These are phyloP conservation scores for Desmophyllum pertusum DNA, from an alignment of 92 coral and sea anemone genomes.

Conservation along the genomic window DNA sequence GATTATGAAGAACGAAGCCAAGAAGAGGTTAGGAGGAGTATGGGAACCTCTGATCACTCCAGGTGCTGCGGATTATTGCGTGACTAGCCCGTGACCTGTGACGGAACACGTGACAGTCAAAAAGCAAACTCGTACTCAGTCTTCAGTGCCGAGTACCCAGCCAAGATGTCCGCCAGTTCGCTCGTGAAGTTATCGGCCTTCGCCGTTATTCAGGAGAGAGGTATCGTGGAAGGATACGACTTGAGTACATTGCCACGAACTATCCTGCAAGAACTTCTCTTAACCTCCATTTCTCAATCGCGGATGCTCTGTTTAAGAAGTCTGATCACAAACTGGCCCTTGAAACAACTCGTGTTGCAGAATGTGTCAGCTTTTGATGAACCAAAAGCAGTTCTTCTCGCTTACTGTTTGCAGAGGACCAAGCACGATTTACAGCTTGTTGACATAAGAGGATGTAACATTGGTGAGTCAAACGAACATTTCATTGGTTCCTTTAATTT, in stretches of 20 bases:
- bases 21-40: too few species aligned
- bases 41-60: too few species aligned
- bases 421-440: slow-evolving; percentile 59
- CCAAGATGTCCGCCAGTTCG: slow-evolving; percentile 41
- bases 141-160: background rate
- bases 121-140: slow-evolving; percentile 12
- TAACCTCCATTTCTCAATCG: slow-evolving; percentile 63
- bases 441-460: slow-evolving; percentile 86
- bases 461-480: slow-evolving; percentile 80
- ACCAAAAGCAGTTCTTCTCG: slow-evolving; percentile 73
- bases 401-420: slow-evolving; percentile 70
- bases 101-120: too few species aligned
- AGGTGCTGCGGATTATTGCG: too few species aligned
- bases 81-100: too few species aligned
- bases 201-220: slow-evolving; percentile 63
- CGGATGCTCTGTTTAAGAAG: slow-evolving; percentile 68
- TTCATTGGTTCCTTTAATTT: too few species aligned
- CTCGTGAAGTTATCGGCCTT: slow-evolving; percentile 66
- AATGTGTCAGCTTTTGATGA: slow-evolving; percentile 70
- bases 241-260: slow-evolving; percentile 62
- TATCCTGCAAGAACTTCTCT: slow-evolving; percentile 67
- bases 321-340: slow-evolving; percentile 80
- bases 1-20: too few species aligned
- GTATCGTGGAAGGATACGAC: slow-evolving; percentile 31
- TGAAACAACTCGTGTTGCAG: slow-evolving; percentile 63